Percentiles rank a stretch among this genome's conserved stretches.
These are phyloP conservation scores for Portevinia maculata DNA, from an alignment of 2,888 invertebrate genomes.

Conservation along the genomic window DNA sequence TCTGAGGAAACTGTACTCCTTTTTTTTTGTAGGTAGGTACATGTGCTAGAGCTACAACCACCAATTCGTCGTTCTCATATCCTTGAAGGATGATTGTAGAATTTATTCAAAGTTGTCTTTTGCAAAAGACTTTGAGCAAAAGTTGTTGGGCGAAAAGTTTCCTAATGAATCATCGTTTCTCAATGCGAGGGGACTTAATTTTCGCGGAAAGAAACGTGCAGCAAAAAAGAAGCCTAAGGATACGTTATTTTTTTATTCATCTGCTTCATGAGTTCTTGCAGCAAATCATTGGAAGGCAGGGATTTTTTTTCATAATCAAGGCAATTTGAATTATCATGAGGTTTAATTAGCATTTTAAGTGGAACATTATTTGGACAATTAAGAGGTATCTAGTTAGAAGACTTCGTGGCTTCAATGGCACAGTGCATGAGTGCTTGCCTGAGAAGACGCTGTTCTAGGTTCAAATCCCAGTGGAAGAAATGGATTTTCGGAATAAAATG, in stretches of 20 bases:
- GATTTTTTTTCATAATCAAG: slow-evolving; percentile 1
- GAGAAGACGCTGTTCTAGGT: no score
- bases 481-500: no score
- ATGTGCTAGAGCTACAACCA: not conserved
- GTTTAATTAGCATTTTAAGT: slow-evolving; percentile 34
- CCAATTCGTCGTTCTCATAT: not conserved
- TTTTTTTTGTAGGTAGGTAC: not conserved
- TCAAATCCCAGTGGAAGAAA: no score
- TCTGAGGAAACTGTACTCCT: not conserved
- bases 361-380: not conserved
- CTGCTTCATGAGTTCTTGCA: not conserved
- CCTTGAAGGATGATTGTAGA: slow-evolving; percentile 12
- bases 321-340: slow-evolving; percentile 9
- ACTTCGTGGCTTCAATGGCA: no score
- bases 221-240: slow-evolving; percentile 22
- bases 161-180: slow-evolving; percentile 45
- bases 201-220: no score
- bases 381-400: no score
- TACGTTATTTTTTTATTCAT: slow-evolving; percentile 11
- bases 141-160: slow-evolving; percentile 19
- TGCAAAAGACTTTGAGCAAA: slow-evolving; percentile 10
- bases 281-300: slow-evolving; percentile 25
- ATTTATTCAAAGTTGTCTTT: slow-evolving; percentile 28
- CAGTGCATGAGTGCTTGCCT: no score
- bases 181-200: slow-evolving; percentile 17